Evolutionary conservation across 2,797 vertebrate genomes (phyloP).

Genomic region (Eulemur coronatus): DNA sequence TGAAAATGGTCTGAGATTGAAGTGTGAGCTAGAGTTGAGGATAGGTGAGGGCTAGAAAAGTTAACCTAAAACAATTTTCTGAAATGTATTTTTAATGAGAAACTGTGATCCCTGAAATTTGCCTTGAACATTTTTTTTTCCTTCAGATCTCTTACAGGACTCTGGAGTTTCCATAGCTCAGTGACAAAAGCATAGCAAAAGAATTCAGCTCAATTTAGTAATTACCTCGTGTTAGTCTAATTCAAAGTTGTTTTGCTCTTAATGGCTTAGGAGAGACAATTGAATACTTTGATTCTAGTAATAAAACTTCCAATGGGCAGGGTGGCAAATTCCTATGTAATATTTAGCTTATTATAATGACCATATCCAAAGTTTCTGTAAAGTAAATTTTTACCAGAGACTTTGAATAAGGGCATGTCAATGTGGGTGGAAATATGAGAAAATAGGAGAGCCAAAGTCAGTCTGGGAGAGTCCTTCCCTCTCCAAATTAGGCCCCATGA

Average conservation of each 20-base stretch:
- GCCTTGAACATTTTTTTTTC: neutral
- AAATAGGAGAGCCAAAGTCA: neutral
- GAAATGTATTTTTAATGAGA: constrained; percentile 65
- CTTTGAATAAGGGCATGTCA: neutral
- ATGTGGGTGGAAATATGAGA: neutral
- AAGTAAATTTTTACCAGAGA: constrained; percentile 1
- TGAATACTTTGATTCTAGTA: constrained; percentile 45
- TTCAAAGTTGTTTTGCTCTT: constrained; percentile 49
- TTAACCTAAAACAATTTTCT: constrained; percentile 38
- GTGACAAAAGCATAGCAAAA: constrained; percentile 33
- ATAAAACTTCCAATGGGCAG: constrained; percentile 19
- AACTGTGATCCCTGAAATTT: constrained; percentile 24
- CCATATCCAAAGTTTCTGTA: neutral
- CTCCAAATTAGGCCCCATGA: neutral
- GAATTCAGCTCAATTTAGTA: constrained; percentile 8
- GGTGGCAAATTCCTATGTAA: neutral
- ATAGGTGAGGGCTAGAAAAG: neutral
- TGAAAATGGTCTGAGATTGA: neutral
- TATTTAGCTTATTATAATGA: constrained; percentile 25
- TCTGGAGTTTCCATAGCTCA: constrained; percentile 35
- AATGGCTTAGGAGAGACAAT: constrained; percentile 40
- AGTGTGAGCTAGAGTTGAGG: neutral
- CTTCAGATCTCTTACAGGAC: neutral
- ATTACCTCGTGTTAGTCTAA: neutral
- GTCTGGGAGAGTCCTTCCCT: neutral